phyloP scores from a whole-genome alignment of 2,888 invertebrate genomes.

The Eucriotettix oculatus region DNA sequence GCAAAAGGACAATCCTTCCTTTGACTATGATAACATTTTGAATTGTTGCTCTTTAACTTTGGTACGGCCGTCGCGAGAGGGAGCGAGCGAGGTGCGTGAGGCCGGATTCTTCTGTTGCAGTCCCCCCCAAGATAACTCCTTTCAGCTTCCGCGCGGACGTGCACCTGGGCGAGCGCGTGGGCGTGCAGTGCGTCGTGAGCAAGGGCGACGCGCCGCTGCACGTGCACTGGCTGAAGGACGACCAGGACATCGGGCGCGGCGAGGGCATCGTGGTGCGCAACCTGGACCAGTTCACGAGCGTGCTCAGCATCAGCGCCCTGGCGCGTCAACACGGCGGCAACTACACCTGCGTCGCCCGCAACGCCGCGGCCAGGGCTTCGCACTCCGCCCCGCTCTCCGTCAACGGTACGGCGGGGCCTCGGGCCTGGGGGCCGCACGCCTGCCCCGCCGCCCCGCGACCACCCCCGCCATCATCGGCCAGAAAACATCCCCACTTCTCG shows the following conservation, averaged over 20 bases:
- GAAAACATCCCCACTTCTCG: too few species aligned
- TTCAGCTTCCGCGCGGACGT: slow-evolving; percentile 15
- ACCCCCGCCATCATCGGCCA: too few species aligned
- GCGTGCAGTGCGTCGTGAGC: slow-evolving; percentile 28
- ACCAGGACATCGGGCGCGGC: slow-evolving; percentile 26
- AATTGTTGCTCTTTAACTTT: too few species aligned
- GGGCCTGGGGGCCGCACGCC: neutral
- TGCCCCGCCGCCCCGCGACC: neutral
- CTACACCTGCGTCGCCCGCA: slow-evolving; percentile 34
- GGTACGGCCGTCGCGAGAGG: too few species aligned
- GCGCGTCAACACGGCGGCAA: slow-evolving; percentile 32
- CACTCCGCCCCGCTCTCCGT: slow-evolving; percentile 30
- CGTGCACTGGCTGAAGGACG: slow-evolving; percentile 34
- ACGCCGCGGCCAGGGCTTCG: slow-evolving; percentile 28
- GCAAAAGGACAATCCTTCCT: too few species aligned
- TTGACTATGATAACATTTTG: too few species aligned
- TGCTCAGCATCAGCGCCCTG: slow-evolving; percentile 31
- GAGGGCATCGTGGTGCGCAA: slow-evolving; percentile 17
- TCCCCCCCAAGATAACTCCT: slow-evolving; percentile 16
- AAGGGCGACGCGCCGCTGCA: slow-evolving; percentile 30
- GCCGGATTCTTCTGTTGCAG: slow-evolving; percentile 9
- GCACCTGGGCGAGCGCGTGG: slow-evolving; percentile 19
- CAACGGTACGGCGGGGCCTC: slow-evolving; percentile 25
- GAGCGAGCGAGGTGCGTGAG: too few species aligned
- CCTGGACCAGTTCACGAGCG: slow-evolving; percentile 21